Conservation (phyloP, 2,797 vertebrate species). For the Anguilla anguilla region DNA sequence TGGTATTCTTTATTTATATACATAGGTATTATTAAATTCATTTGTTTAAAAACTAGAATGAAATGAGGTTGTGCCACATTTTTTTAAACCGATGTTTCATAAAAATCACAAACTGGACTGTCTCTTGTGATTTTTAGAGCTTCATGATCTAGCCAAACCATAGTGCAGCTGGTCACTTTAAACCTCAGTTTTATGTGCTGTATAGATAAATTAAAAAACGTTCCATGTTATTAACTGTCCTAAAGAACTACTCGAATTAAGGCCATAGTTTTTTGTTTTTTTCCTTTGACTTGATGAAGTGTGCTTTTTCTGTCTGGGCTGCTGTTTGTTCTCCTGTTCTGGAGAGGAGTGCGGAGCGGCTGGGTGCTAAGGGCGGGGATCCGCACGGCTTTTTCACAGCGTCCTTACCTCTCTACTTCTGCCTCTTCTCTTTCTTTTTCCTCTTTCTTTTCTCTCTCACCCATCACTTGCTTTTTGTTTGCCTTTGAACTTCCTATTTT, state of each 20-base stretch:
- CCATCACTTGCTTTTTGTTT: constrained; percentile 46
- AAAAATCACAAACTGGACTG: neutral
- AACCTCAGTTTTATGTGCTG: constrained; percentile 4
- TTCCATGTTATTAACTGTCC: neutral
- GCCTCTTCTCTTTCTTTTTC: constrained; percentile 32
- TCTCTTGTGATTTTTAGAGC: neutral
- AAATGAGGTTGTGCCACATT: neutral
- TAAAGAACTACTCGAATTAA: neutral
- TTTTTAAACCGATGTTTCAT: neutral
- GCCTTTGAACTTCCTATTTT: constrained; percentile 77
- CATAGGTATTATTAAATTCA: neutral
- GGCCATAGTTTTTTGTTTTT: neutral
- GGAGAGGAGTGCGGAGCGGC: neutral
- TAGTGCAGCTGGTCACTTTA: constrained; percentile 5
- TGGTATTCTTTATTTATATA: constrained; percentile 13
- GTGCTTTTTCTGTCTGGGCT: neutral
- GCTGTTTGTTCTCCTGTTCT: neutral
- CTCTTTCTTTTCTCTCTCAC: constrained; percentile 52
- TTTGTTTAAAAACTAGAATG: neutral
- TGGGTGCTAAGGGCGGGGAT: neutral
- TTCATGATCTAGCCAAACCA: neutral
- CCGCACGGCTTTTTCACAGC: neutral
- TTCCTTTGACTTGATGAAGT: neutral
- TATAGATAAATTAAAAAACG: neutral
- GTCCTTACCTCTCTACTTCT: neutral